Evolutionary conservation across 2,113 vertebrate genomes (phyloP).

Genomic region (Oreochromis niloticus): DNA sequence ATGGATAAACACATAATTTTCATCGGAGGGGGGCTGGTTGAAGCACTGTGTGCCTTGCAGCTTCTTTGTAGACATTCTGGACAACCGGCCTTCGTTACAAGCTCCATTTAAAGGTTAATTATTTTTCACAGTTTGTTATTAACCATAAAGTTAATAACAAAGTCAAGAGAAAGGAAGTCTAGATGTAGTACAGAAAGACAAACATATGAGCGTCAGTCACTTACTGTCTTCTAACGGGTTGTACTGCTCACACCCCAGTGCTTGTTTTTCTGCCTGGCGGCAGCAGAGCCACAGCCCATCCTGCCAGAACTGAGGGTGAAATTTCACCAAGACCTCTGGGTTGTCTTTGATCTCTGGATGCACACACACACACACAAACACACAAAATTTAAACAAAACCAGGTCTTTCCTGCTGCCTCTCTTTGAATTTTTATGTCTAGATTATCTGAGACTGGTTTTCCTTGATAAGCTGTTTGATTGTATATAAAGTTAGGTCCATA

Average conservation of each 20-base stretch:
- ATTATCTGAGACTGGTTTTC: background rate
- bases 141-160: background rate
- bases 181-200: background rate
- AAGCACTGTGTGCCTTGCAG: background rate
- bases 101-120: rapidly evolving
- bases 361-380: background rate
- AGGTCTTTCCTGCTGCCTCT: background rate
- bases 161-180: background rate
- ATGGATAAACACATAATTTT: rapidly evolving
- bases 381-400: background rate
- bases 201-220: constrained; percentile 7
- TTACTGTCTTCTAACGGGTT: constrained; percentile 85
- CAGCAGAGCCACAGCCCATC: constrained; percentile 92
- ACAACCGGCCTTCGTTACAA: no score
- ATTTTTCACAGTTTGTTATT: background rate
- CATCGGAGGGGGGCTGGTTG: background rate
- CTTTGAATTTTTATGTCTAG: background rate
- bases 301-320: constrained; percentile 91
- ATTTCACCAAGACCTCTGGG: constrained; percentile 80
- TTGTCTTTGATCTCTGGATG: constrained; percentile 87
- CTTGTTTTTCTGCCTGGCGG: constrained; percentile 87
- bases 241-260: constrained; percentile 89
- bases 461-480: background rate
- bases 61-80: background rate
- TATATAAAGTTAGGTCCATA: background rate